Conservation (phyloP, 2,113 vertebrate genomes). For the Cochlearius cochlearius region DNA sequence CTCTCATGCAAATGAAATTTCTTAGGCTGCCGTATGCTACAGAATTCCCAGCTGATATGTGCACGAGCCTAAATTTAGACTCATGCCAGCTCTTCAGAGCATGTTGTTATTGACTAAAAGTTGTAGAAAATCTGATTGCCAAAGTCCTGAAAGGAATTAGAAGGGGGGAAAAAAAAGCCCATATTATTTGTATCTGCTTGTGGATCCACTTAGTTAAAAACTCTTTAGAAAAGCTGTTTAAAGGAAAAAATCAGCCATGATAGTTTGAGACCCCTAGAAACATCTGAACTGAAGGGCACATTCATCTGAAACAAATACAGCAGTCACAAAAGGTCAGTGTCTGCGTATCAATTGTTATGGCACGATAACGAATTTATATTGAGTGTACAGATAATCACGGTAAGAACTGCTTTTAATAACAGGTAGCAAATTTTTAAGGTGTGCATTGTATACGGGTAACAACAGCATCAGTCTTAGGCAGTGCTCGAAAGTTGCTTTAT, state of each 20-base stretch:
- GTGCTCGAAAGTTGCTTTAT: background rate
- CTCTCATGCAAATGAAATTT: slow-evolving; percentile 5
- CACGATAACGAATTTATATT: background rate
- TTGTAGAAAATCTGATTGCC: background rate
- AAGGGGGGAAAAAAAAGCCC: background rate
- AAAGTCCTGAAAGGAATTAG: background rate
- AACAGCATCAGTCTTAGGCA: background rate
- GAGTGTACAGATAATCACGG: background rate
- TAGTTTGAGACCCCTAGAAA: background rate
- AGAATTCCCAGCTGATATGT: background rate
- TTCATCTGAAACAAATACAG: background rate
- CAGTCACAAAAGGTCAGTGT: background rate
- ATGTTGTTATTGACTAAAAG: background rate
- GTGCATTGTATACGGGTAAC: background rate
- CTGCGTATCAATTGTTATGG: background rate
- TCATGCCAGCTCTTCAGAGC: background rate
- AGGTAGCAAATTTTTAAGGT: background rate
- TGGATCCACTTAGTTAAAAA: background rate
- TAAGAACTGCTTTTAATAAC: background rate
- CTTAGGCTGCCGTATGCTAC: background rate
- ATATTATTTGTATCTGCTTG: background rate
- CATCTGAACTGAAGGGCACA: background rate
- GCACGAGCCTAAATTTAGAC: background rate
- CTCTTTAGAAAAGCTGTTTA: background rate
- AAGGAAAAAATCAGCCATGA: background rate